A percentile compares a stretch with the other conserved stretches of the same genome.
phyloP scores from a whole-genome alignment of 2,797 vertebrate species.

The Linurgus olivaceus region DNA sequence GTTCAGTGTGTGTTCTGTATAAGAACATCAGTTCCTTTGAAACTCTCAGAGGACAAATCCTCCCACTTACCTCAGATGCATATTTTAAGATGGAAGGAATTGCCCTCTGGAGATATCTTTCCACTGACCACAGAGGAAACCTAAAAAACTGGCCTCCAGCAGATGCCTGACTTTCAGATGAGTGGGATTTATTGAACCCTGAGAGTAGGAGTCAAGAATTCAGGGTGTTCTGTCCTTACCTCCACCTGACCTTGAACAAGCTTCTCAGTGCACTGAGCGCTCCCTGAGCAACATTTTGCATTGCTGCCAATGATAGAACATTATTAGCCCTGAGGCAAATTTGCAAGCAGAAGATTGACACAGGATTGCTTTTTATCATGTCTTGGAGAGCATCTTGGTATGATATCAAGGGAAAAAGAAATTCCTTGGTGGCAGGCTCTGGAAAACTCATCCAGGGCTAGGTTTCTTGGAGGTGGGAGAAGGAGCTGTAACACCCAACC shows the following conservation, averaged over 20 bases:
- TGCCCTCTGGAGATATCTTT: neutral
- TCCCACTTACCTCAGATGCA: constrained; percentile 17
- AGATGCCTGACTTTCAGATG: constrained; percentile 7
- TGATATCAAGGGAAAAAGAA: neutral
- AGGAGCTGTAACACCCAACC: rapidly evolving
- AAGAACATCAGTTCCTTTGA: neutral
- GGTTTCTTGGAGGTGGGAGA: neutral
- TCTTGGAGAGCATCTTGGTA: neutral
- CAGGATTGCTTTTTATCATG: neutral
- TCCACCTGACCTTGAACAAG: constrained; percentile 2
- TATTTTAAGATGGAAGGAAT: constrained; percentile 25
- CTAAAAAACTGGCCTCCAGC: neutral
- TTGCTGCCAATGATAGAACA: neutral
- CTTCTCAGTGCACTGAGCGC: neutral
- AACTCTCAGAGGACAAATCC: neutral
- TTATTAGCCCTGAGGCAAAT: neutral
- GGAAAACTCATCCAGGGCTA: neutral
- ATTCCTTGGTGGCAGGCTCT: neutral
- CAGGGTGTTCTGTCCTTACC: constrained; percentile 21
- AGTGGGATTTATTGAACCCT: constrained; percentile 15
- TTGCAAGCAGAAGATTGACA: neutral
- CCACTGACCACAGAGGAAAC: neutral
- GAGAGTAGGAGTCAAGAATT: constrained; percentile 33
- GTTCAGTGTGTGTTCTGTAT: neutral
- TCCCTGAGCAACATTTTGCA: neutral